phyloP scores from a whole-genome alignment of 2,113 vertebrate genomes.

The Tichodroma muraria region DNA sequence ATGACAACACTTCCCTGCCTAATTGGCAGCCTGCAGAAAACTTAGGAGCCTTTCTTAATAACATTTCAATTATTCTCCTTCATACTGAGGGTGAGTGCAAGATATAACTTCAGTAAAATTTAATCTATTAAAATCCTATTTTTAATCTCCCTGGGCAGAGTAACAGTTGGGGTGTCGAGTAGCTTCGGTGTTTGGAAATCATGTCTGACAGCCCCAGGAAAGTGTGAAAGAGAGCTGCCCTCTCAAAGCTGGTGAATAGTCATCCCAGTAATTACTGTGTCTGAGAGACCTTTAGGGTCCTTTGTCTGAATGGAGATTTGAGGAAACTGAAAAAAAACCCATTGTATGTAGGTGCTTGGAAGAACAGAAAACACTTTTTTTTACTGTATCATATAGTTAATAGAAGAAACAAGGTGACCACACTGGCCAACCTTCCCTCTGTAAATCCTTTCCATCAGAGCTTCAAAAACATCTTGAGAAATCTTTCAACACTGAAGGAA shows the following conservation, averaged over 20 bases:
- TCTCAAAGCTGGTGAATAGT: not conserved
- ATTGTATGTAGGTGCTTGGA: not conserved
- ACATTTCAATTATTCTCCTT: not conserved
- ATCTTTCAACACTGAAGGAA: not conserved
- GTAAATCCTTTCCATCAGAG: not conserved
- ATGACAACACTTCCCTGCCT: not conserved
- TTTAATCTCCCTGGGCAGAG: not conserved
- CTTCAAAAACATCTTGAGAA: not conserved
- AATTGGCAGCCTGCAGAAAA: not conserved
- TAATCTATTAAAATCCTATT: not conserved
- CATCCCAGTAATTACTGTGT: not conserved
- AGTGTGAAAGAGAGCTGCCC: not conserved
- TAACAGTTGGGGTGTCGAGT: not conserved
- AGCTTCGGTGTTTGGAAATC: not conserved
- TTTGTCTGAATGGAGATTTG: not conserved
- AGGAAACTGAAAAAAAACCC: not conserved
- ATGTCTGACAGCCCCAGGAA: not conserved
- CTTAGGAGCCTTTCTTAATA: constrained; percentile 1
- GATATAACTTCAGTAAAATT: not conserved
- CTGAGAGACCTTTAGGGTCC: not conserved
- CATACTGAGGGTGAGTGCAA: not conserved
- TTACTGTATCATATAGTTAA: not conserved
- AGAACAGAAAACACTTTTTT: not conserved
- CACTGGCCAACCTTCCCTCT: not conserved
- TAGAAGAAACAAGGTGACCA: not conserved